phyloP scores from a whole-genome alignment of 2,113 vertebrate species.

The Brienomyrus longianalis region DNA sequence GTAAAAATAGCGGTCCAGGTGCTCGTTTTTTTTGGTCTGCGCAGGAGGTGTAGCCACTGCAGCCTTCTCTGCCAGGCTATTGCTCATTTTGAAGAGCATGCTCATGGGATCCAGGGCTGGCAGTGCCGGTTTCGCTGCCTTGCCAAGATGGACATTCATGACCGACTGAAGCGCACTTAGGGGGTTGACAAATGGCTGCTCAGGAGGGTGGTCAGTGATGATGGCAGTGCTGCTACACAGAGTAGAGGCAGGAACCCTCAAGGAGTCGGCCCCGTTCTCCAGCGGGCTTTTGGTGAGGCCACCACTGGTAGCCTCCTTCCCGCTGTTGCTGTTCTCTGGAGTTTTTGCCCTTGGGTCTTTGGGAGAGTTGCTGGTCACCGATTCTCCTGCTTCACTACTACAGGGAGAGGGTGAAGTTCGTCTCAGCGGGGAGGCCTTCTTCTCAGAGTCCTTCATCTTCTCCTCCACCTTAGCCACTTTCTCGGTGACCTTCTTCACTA shows the following conservation, averaged over 20 bases:
- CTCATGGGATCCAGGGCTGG: conserved; percentile 96
- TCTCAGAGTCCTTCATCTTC: conserved; percentile 80
- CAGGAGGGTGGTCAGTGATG: conserved; percentile 93
- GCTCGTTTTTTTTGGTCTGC: conserved; percentile 86
- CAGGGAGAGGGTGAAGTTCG: conserved; percentile 80
- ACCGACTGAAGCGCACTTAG: conserved; percentile 96
- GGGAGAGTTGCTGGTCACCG: conserved; percentile 67
- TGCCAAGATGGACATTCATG: conserved; percentile 97
- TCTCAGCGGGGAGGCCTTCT: conserved; percentile 73
- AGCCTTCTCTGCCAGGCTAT: conserved; percentile 94
- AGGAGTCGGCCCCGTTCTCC: conserved; percentile 80
- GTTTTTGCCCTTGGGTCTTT: conserved; percentile 70
- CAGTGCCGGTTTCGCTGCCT: conserved; percentile 91
- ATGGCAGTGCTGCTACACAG: conserved; percentile 87
- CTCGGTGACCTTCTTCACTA: conserved; percentile 95
- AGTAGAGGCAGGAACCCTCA: conserved; percentile 62
- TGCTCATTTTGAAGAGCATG: conserved; percentile 99
- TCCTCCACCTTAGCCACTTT: conserved; percentile 96
- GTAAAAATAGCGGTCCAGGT: conserved; percentile 94
- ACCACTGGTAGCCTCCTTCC: conserved; percentile 70
- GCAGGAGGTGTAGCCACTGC: conserved; percentile 84
- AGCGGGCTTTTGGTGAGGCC: conserved; percentile 61
- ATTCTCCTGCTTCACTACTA: conserved; percentile 79
- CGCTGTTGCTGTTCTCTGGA: conserved; percentile 68
- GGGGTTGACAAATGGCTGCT: conserved; percentile 96